A percentile compares a stretch with the other conserved stretches of the same genome.
phyloP scores from a whole-genome alignment of 2,888 invertebrate genomes.

The Cephus pulcher region DNA sequence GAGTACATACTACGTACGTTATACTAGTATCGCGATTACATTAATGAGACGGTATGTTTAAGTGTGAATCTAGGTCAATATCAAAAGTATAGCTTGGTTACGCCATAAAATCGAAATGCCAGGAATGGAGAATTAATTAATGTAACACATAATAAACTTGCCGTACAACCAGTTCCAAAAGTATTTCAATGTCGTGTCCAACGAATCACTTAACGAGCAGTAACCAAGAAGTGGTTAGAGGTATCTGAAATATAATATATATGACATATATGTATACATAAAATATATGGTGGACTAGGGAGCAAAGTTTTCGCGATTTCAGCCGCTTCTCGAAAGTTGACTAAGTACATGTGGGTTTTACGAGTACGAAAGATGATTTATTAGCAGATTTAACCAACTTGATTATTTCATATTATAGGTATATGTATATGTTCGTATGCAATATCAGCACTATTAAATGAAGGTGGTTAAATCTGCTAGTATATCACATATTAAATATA shows the following conservation, averaged over 20 bases:
- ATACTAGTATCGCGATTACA: not conserved
- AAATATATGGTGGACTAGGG: not conserved
- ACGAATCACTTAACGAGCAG: not conserved
- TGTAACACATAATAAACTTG: not conserved
- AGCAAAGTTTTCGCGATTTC: not conserved
- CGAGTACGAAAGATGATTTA: not conserved
- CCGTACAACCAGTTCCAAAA: not conserved
- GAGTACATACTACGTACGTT: not conserved
- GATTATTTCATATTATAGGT: not conserved
- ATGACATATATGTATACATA: not conserved
- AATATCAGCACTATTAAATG: not conserved
- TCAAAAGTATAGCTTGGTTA: not conserved
- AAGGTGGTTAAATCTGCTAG: not conserved
- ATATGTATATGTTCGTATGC: not conserved
- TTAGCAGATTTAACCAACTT: not conserved
- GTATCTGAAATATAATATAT: too few relatives aligned
- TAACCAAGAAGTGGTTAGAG: too few relatives aligned
- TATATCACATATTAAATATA: not conserved
- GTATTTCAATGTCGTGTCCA: not conserved
- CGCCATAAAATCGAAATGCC: not conserved
- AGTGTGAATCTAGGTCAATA: not conserved
- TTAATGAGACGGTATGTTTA: not conserved
- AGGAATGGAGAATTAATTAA: not conserved
- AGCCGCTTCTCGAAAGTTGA: not conserved
- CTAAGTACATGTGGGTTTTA: not conserved